A percentile compares a stretch with the other conserved stretches of the same genome.
These are phyloP conservation scores for Nomia melanderi DNA, from an alignment of 1,140 invertebrate genomes.

Conservation along the genomic window DNA sequence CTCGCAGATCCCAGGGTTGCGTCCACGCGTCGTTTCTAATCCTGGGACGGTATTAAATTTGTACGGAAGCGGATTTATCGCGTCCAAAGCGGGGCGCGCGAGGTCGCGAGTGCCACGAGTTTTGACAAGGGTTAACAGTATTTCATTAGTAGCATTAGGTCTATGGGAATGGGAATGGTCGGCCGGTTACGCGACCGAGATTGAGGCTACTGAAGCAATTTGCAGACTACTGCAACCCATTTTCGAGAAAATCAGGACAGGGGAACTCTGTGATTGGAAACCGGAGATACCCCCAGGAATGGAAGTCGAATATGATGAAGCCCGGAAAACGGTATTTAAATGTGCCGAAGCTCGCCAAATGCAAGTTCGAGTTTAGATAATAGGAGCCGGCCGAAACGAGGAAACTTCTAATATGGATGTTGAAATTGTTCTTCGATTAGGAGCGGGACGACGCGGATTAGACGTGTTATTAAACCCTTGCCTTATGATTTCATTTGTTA, in stretches of 20 bases:
- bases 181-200: not conserved
- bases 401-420: no score
- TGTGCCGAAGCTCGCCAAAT: no score
- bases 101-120: not conserved
- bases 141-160: conserved; percentile 39
- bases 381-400: no score
- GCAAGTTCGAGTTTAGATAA: no score
- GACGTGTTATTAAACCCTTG: no score
- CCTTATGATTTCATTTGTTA: no score
- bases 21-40: conserved; percentile 4
- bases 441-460: no score
- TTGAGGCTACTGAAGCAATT: not conserved
- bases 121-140: conserved; percentile 31
- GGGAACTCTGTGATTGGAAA: no score
- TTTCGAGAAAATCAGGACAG: not conserved
- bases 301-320: no score
- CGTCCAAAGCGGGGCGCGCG: not conserved
- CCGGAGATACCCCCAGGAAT: no score
- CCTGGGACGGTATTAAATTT: conserved; percentile 27
- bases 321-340: no score
- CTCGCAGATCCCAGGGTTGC: not conserved
- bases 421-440: no score
- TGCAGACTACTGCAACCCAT: not conserved
- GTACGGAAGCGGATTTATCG: conserved; percentile 30
- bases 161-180: not conserved